Evolutionary conservation across 2,113 vertebrate genomes (phyloP).

Genomic region (Indicator indicator): DNA sequence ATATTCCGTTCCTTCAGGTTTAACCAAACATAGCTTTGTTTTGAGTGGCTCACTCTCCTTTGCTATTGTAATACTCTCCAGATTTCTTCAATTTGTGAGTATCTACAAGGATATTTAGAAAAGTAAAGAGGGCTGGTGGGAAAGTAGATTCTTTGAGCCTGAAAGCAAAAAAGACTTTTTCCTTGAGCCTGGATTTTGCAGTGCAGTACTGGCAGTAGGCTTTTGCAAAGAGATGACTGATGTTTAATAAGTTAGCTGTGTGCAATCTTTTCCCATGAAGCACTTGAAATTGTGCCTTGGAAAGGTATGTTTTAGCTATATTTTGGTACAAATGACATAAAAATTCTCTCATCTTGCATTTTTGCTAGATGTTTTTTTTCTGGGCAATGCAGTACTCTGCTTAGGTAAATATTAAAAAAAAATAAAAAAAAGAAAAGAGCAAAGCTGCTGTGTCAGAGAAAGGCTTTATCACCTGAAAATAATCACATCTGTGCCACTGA

Average conservation of each 20-base stretch:
- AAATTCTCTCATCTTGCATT: background rate
- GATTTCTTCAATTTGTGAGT: background rate
- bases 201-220: background rate
- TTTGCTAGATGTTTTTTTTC: background rate
- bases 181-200: background rate
- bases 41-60: background rate
- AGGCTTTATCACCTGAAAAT: constrained; percentile 35
- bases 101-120: background rate
- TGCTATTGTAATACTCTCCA: background rate
- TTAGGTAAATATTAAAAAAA: background rate
- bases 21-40: background rate
- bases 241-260: background rate
- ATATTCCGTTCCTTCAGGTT: background rate
- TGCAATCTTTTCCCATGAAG: background rate
- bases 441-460: background rate
- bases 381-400: background rate
- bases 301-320: background rate
- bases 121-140: background rate
- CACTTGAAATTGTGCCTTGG: background rate
- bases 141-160: background rate
- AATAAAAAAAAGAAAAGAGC: background rate
- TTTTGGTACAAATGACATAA: constrained; percentile 6
- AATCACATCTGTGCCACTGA: background rate
- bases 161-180: background rate
- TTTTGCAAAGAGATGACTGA: background rate